Evolutionary conservation across 2,113 vertebrate genomes (phyloP), one percentile per base, ranked within the genome.

Genomic region (Colaptes auratus): DNA sequence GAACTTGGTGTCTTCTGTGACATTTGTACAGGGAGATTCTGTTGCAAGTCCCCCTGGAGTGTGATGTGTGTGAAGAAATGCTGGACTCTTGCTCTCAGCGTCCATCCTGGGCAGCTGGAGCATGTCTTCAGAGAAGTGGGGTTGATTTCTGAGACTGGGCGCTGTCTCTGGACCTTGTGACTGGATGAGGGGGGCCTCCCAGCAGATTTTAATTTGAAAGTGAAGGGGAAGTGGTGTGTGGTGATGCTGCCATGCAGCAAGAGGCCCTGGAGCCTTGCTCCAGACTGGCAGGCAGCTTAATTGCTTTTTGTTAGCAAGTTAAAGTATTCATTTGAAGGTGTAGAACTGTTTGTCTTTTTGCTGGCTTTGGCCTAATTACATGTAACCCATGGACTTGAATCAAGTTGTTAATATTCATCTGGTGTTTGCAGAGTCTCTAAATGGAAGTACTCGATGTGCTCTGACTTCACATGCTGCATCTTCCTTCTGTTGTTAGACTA

Each of bases 281-380:
- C 58, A 53, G 74, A 90, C 79, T 86, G 91, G 64, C 87, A 93
- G 88, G 86, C 66, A 79, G 82, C 56, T 95, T 92, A 93, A 93
- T 88, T 95, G 86, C 96, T 94, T 93, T 85, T 93, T 94, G 89
- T 86, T 71, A 97, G 90, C 91, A 78, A 89, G 88, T 89, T 80
- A 23, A 93, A 86, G 69, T 82, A 81, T 74, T 94, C 82, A 90
- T 92, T 75, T 78, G 82, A 91, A 88, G 96, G 93, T 91, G 90
- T 66, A 92, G 90, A 86, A 94, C 94, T 92, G 88, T 88, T 92
- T 95, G 95, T 94, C 86, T 95, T 95, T 95, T 97, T 86, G 71
- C 88, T 92, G 83, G 86, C 94, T 93, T 94, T 88, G 65, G 66
- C 66, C 95, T 96, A 95, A 96, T 96, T 96, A 91, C 89, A 90